phyloP scores from a whole-genome alignment of 2,113 vertebrate species.

The Sardina pilchardus region DNA sequence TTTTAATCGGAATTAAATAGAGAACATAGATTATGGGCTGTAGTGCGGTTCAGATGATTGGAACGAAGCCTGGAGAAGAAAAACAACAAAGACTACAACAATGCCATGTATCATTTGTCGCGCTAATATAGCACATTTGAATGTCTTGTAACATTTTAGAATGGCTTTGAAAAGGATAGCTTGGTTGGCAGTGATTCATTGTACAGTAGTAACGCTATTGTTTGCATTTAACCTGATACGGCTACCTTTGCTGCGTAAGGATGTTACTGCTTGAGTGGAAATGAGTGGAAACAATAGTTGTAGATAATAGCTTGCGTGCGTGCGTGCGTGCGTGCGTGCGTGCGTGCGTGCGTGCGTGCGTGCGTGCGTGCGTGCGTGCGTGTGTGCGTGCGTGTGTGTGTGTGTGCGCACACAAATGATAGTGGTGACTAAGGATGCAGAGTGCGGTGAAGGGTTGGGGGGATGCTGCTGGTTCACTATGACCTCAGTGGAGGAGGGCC shows the following conservation, averaged over 20 bases:
- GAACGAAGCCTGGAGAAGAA: neutral
- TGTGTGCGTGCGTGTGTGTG: too few relatives aligned
- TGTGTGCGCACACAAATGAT: too few relatives aligned
- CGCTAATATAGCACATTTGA: neutral
- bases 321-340: too few relatives aligned
- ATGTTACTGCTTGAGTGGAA: neutral
- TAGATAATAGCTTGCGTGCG: too few relatives aligned
- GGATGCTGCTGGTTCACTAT: neutral
- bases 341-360: too few relatives aligned
- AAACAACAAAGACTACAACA: neutral
- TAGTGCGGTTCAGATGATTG: neutral
- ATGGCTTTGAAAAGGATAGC: neutral
- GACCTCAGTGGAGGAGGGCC: neutral
- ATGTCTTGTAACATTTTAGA: neutral
- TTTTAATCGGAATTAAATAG: neutral
- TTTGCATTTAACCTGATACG: neutral
- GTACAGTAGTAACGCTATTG: neutral
- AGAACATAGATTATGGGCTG: neutral
- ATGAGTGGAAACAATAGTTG: too few relatives aligned
- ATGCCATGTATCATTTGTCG: neutral
- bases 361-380: too few relatives aligned
- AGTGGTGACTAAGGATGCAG: too few relatives aligned
- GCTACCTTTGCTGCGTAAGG: neutral
- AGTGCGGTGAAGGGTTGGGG: neutral
- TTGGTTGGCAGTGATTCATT: neutral